Percentiles rank a stretch among this genome's conserved stretches.
phyloP scores from a whole-genome alignment of 1,140 invertebrate species.

The Dolichoris vasculosae region DNA sequence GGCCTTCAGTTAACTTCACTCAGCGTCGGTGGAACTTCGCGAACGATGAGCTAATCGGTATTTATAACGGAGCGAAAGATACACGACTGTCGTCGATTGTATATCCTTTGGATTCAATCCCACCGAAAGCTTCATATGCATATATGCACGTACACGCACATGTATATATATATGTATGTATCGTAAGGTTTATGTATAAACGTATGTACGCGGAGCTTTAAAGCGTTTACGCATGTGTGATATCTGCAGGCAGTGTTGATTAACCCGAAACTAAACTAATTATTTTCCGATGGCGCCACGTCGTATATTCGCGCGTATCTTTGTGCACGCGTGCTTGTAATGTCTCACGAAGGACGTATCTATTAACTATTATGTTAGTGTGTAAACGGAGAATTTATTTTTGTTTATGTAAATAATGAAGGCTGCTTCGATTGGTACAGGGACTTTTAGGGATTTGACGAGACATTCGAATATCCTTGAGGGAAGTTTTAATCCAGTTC shows the following conservation, averaged over 20 bases:
- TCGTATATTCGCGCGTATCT: too few species aligned
- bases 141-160: neutral
- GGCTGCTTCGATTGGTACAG: too few species aligned
- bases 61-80: neutral
- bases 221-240: neutral
- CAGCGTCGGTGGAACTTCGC: neutral
- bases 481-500: neutral
- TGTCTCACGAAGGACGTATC: too few species aligned
- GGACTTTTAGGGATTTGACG: too few species aligned
- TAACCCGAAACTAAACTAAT: constrained; percentile 60
- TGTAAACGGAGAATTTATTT: too few species aligned
- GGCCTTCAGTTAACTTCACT: neutral
- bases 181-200: neutral
- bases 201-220: neutral
- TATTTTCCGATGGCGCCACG: constrained; percentile 57
- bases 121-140: neutral
- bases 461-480: neutral
- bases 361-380: too few species aligned
- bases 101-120: neutral
- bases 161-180: too few species aligned
- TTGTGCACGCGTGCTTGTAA: too few species aligned
- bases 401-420: too few species aligned
- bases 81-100: neutral
- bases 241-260: constrained; percentile 56
- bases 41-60: neutral